Conservation (phyloP, 2,888 invertebrate species). For the Platerodrilus igneus region DNA sequence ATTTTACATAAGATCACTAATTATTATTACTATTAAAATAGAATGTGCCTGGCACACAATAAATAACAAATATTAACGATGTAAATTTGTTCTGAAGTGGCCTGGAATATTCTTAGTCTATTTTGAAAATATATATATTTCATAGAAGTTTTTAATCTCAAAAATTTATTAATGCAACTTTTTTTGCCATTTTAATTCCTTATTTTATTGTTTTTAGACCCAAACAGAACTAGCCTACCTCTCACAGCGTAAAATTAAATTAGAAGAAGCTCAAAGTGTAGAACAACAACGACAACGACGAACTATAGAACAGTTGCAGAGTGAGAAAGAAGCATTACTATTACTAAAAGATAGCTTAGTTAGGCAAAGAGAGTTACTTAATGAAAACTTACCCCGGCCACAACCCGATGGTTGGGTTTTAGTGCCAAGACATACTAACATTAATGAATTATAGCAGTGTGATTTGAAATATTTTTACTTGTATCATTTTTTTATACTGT, state of each 20-base stretch:
- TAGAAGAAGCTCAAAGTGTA: slow-evolving; percentile 62
- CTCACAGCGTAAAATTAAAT: slow-evolving; percentile 71
- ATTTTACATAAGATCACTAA: too few relatives aligned
- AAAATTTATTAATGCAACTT: too few relatives aligned
- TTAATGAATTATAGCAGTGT: too few relatives aligned
- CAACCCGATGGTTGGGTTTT: slow-evolving; percentile 33
- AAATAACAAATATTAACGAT: too few relatives aligned
- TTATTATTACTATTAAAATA: too few relatives aligned
- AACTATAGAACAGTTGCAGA: slow-evolving; percentile 43
- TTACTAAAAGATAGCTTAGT: slow-evolving; percentile 63
- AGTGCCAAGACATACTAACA: slow-evolving; percentile 34
- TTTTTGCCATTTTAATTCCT: not conserved
- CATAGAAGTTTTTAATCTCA: too few relatives aligned
- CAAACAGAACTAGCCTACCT: slow-evolving; percentile 82
- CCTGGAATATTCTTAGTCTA: too few relatives aligned
- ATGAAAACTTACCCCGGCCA: slow-evolving; percentile 24
- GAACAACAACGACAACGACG: slow-evolving; percentile 43
- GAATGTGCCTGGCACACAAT: too few relatives aligned
- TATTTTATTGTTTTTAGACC: slow-evolving; percentile 45
- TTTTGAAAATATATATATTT: too few relatives aligned
- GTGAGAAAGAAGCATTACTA: slow-evolving; percentile 57
- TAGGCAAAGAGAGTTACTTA: slow-evolving; percentile 55
- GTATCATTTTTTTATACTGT: too few relatives aligned
- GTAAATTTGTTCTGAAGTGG: too few relatives aligned
- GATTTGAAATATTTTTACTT: too few relatives aligned